Evolutionary conservation across 2,888 invertebrate genomes (phyloP), one percentile per base, ranked within the genome.

Genomic region (Synergus laeviventris): DNA sequence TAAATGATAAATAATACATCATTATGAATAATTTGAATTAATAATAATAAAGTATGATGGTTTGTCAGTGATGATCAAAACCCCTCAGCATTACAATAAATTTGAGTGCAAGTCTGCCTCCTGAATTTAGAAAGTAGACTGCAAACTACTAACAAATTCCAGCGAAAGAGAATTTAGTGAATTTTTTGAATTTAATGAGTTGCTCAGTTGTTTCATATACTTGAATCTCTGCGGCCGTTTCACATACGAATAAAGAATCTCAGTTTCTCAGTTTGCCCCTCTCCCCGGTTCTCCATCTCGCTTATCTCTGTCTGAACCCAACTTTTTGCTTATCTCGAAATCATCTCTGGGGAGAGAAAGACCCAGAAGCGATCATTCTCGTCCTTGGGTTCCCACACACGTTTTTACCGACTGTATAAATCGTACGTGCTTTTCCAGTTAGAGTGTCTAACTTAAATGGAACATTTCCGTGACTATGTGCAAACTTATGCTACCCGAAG

Each of bases 161-260:
- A 3, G 14, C 14, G 18, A 66, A 39, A 42, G 7, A 42, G 1
- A 42, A 31, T 45, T 11, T n/a, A 3, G 16, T 49, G n/a, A 16
- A n/a, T n/a, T n/a, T n/a, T n/a, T n/a, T n/a, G n/a, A n/a, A n/a
- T n/a, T n/a, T n/a, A n/a, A 21, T 11, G 18, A 56, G 4, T 18
- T 18, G 9, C 18, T 16, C 45, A 49, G 31, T 31, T 36, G 31
- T 7, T 45, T 49, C 12, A 49, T 16, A 24, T 18, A 49, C 14
- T 24, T 24, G 24, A 12, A 24, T 24, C 11, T 59, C 14, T 24
- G 1, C n/a, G n/a, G 49, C 70, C 18, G 70, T 70, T 45, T 49
- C 45, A 70, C 70, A 70, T 70, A 70, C 12, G 49, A 70, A 70
- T 70, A 70, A 70, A 49, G 70, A 70, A 70, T 70, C 70, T 70